Evolutionary conservation across 2,797 vertebrate species (phyloP).

Genomic region (Clarias pachynema): DNA sequence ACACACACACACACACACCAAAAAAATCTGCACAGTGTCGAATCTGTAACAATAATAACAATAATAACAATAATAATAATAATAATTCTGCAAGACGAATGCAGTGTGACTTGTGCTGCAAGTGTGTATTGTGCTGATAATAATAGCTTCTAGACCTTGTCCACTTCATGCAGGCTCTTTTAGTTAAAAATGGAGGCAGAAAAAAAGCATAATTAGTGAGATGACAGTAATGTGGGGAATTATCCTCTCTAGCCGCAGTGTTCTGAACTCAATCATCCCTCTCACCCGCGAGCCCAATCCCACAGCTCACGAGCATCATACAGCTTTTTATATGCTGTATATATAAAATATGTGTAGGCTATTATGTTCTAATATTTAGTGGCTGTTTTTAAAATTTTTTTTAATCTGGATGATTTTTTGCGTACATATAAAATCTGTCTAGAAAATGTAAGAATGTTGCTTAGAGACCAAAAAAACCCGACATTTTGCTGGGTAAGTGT

Average conservation of each 20-base stretch:
- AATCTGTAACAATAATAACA: neutral
- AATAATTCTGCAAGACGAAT: neutral
- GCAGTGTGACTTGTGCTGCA: neutral
- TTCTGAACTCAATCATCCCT: neutral
- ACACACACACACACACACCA: neutral
- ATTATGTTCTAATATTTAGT: neutral
- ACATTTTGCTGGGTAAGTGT: slow-evolving; percentile 13
- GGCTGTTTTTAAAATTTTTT: neutral
- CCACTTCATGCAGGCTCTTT: neutral
- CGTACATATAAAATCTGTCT: neutral
- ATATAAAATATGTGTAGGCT: no score
- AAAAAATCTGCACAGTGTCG: neutral
- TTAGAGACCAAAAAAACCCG: neutral
- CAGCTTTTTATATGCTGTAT: neutral
- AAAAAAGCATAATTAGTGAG: slow-evolving; percentile 7
- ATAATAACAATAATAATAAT: neutral
- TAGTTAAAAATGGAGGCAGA: neutral
- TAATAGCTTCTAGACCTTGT: neutral
- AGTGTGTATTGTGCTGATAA: slow-evolving; percentile 10
- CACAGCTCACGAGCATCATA: neutral
- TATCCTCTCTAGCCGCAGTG: slow-evolving; percentile 1
- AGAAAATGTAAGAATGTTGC: slow-evolving; percentile 8
- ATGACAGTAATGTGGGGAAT: slow-evolving; percentile 2
- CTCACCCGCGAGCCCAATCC: neutral
- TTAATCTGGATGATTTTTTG: neutral